A percentile compares a stretch with the other conserved stretches of the same genome.
These are phyloP conservation scores for Microcaecilia unicolor DNA, from an alignment of 2,797 vertebrate genomes.

Conservation along the genomic window DNA sequence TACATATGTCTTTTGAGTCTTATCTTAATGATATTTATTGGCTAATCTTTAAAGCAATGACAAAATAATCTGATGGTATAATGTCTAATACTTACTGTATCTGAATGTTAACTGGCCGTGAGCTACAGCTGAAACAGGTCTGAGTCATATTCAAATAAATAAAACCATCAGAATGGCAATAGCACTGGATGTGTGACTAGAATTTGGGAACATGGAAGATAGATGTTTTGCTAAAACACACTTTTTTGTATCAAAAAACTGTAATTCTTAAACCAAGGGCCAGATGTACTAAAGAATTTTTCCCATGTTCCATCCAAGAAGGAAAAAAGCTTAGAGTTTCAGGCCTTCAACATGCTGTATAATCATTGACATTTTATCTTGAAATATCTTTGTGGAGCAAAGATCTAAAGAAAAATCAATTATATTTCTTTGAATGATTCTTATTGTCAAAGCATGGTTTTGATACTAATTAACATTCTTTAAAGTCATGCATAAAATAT, in stretches of 20 bases:
- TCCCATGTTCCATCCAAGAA: too few species aligned
- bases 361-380: constrained; percentile 29
- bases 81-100: too few species aligned
- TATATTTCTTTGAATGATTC: constrained; percentile 60
- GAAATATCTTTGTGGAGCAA: constrained; percentile 41
- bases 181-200: too few species aligned
- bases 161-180: too few species aligned
- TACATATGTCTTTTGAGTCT: constrained; percentile 76
- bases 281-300: too few species aligned
- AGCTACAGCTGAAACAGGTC: too few species aligned
- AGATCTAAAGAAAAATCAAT: constrained; percentile 64
- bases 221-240: too few species aligned
- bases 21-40: constrained; percentile 90
- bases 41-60: constrained; percentile 65
- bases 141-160: too few species aligned
- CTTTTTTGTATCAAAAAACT: constrained; percentile 14
- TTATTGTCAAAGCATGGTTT: constrained; percentile 68
- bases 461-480: constrained; percentile 90
- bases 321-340: too few species aligned
- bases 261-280: constrained; percentile 8
- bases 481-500: constrained; percentile 78
- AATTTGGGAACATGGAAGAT: too few species aligned
- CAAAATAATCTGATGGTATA: too few species aligned
- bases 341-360: constrained; percentile 12
- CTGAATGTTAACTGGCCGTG: too few species aligned